phyloP scores from a whole-genome alignment of 2,888 invertebrate genomes.

The Strigamia crassipes region DNA sequence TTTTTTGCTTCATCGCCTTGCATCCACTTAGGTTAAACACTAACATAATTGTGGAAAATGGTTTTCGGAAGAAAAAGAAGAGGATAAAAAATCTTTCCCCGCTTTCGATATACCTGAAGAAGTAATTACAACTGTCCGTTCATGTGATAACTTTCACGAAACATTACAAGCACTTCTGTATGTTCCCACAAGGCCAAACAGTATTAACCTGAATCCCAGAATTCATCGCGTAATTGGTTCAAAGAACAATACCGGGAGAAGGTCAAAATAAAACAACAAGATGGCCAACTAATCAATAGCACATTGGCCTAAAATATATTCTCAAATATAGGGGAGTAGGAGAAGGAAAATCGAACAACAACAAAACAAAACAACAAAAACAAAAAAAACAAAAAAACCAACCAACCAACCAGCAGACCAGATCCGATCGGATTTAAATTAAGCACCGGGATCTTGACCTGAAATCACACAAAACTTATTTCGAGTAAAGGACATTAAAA shows the following conservation, averaged over 20 bases:
- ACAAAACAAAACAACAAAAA: not conserved
- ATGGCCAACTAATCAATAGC: constrained; percentile 36
- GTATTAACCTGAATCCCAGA: constrained; percentile 39
- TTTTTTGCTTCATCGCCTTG: constrained; percentile 1
- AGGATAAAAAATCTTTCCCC: not conserved
- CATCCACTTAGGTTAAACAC: not conserved
- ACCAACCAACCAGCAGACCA: constrained; percentile 34
- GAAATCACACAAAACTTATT: constrained; percentile 8
- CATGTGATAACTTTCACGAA: constrained; percentile 8
- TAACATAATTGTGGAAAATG: not conserved
- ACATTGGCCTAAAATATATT: constrained; percentile 13
- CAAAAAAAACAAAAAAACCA: no score
- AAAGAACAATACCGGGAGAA: constrained; percentile 11
- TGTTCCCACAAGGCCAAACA: constrained; percentile 28
- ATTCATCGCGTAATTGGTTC: constrained; percentile 39
- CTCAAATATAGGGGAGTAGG: not conserved
- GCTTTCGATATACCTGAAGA: not conserved
- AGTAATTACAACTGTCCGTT: not conserved
- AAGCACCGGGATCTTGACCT: constrained; percentile 18
- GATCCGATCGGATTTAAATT: constrained; percentile 32
- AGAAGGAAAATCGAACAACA: not conserved
- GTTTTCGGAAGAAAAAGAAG: not conserved
- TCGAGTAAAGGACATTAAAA: not conserved
- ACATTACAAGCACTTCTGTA: not conserved
- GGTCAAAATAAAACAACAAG: constrained; percentile 31